A percentile compares a stretch with the other conserved stretches of the same genome.
phyloP scores from a whole-genome alignment of 2,797 vertebrate species.

The Rhincodon typus region DNA sequence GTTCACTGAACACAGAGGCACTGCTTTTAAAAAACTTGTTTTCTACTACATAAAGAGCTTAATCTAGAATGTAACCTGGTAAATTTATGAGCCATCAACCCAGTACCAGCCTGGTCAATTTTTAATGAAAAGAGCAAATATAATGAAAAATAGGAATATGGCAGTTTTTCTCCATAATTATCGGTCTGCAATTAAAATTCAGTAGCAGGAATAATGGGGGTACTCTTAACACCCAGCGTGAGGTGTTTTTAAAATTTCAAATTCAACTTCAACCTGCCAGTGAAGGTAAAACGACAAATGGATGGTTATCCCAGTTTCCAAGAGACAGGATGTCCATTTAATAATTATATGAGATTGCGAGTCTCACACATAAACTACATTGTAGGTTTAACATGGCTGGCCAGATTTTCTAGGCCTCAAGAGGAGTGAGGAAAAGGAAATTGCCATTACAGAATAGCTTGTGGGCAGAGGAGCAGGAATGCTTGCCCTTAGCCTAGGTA shows the following conservation, averaged over 20 bases:
- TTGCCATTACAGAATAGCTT: background rate
- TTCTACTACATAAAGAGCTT: background rate
- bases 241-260: background rate
- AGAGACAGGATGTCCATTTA: background rate
- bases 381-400: background rate
- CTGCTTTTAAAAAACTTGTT: background rate
- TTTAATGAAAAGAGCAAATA: background rate
- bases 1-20: background rate
- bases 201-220: background rate
- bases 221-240: background rate
- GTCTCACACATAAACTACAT: background rate
- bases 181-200: background rate
- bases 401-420: background rate
- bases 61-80: background rate
- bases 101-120: constrained; percentile 18
- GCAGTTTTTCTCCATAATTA: background rate
- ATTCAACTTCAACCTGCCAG: background rate
- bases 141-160: background rate
- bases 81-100: background rate
- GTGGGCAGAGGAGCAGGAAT: background rate
- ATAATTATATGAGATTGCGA: background rate
- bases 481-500: background rate
- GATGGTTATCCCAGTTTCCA: background rate
- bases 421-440: background rate
- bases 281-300: background rate